Evolutionary conservation across 2,888 invertebrate genomes (phyloP).

Genomic region (Stomorhina lunata): DNA sequence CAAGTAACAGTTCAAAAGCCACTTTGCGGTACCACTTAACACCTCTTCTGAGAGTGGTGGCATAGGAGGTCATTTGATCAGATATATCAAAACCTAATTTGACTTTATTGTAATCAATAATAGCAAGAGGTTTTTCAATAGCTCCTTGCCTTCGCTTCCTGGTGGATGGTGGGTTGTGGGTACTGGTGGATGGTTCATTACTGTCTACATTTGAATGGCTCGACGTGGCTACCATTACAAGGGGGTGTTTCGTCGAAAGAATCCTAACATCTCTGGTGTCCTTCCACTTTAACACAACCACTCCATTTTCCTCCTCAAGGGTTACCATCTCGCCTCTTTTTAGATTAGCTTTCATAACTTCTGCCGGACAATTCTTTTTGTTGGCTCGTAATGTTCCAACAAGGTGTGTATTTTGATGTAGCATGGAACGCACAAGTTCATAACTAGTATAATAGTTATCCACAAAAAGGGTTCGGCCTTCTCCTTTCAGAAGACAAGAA

Average conservation of each 20-base stretch:
- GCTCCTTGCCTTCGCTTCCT: too few relatives aligned
- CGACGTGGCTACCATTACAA: neutral
- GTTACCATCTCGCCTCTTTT: constrained; percentile 37
- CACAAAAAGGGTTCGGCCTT: constrained; percentile 43
- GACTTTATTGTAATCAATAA: constrained; percentile 70
- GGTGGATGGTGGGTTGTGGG: too few relatives aligned
- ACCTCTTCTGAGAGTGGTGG: constrained; percentile 69
- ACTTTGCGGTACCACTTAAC: constrained; percentile 45
- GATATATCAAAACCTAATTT: constrained; percentile 72
- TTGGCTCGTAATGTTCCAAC: constrained; percentile 41
- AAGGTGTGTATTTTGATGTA: constrained; percentile 32
- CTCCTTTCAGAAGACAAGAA: constrained; percentile 28
- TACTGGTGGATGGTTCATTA: too few relatives aligned
- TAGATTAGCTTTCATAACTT: constrained; percentile 38
- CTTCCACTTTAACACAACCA: constrained; percentile 19
- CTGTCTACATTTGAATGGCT: too few relatives aligned
- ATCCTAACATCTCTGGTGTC: constrained; percentile 12
- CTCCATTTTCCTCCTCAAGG: constrained; percentile 13
- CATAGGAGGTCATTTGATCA: constrained; percentile 71
- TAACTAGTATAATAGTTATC: constrained; percentile 49
- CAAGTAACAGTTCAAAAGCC: neutral
- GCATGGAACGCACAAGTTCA: constrained; percentile 19
- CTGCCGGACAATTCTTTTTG: constrained; percentile 44
- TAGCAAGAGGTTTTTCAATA: constrained; percentile 1
- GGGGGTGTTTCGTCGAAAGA: constrained; percentile 28